Evolutionary conservation across 2,797 vertebrate genomes (phyloP).

Genomic region (Gobio occitaniae): DNA sequence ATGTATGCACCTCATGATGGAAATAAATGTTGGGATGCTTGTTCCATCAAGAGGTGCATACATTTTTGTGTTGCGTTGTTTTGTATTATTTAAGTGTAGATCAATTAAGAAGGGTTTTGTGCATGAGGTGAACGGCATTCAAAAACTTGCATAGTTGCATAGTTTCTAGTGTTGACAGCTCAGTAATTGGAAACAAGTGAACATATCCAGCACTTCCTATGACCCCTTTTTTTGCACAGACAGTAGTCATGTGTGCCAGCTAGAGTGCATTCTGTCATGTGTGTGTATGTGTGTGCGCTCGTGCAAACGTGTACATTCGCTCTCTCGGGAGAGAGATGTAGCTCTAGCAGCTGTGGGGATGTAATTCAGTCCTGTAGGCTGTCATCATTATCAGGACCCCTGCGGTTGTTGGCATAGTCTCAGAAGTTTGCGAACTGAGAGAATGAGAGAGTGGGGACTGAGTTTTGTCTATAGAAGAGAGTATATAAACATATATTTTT

Average conservation of each 20-base stretch:
- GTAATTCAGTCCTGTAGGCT: constrained; percentile 64
- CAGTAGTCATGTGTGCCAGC: constrained; percentile 41
- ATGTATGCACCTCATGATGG: not conserved
- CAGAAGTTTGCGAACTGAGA: constrained; percentile 14
- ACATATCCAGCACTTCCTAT: constrained; percentile 10
- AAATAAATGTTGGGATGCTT: too few relatives aligned
- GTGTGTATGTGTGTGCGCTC: constrained; percentile 29
- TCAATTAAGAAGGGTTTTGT: not conserved
- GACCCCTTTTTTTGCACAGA: constrained; percentile 31
- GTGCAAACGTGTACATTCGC: constrained; percentile 53
- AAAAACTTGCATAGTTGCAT: not conserved
- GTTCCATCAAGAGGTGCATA: too few relatives aligned
- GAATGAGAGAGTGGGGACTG: not conserved
- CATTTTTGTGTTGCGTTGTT: not conserved
- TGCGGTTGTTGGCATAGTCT: constrained; percentile 29
- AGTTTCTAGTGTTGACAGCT: constrained; percentile 29
- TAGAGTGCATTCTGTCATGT: not conserved
- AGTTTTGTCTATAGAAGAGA: not conserved
- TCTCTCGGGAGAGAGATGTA: constrained; percentile 62
- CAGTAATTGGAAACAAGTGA: constrained; percentile 39
- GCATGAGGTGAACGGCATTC: not conserved
- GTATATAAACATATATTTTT: not conserved
- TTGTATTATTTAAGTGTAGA: not conserved
- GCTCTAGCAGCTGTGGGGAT: constrained; percentile 69
- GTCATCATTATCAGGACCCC: constrained; percentile 43